Evolutionary conservation across 2,888 invertebrate species (phyloP).

Genomic region (Sericinus montela): DNA sequence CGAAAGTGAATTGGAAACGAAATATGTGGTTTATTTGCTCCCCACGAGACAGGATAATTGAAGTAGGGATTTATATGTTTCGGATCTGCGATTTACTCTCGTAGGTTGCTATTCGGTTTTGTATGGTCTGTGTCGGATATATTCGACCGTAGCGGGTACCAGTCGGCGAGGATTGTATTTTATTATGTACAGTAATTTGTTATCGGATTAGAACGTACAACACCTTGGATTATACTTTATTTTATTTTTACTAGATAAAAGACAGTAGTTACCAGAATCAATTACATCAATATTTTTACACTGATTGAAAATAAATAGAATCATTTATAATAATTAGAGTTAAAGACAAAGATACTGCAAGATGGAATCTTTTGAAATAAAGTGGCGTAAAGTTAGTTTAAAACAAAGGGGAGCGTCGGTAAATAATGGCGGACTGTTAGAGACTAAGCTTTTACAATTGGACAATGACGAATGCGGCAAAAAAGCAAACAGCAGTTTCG

Average conservation of each 20-base stretch:
- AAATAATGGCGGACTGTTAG: slow-evolving; percentile 26
- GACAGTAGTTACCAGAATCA: no score
- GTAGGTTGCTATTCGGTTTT: slow-evolving; percentile 32
- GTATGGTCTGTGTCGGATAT: slow-evolving; percentile 29
- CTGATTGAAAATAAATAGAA: neutral
- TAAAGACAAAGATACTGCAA: slow-evolving; percentile 9
- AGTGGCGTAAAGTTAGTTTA: slow-evolving; percentile 18
- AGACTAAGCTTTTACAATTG: slow-evolving; percentile 57
- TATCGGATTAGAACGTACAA: no score
- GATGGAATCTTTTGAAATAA: slow-evolving; percentile 15
- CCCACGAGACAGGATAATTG: slow-evolving; percentile 66
- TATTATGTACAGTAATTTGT: no score
- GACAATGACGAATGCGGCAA: slow-evolving; percentile 70
- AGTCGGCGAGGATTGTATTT: no score
- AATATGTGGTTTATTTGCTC: slow-evolving; percentile 64
- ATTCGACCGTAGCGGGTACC: slow-evolving; percentile 20
- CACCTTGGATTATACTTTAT: no score
- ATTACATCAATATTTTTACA: no score
- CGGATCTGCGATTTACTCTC: slow-evolving; percentile 53
- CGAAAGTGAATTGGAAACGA: slow-evolving; percentile 59
- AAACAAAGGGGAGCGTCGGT: slow-evolving; percentile 23
- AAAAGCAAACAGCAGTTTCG: slow-evolving; percentile 50
- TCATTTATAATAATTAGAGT: slow-evolving; percentile 8
- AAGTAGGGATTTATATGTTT: slow-evolving; percentile 70
- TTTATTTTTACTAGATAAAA: no score